Evolutionary conservation across 2,888 invertebrate species (phyloP), one percentile per base, ranked within the genome.

Genomic region (Muscina levida): DNA sequence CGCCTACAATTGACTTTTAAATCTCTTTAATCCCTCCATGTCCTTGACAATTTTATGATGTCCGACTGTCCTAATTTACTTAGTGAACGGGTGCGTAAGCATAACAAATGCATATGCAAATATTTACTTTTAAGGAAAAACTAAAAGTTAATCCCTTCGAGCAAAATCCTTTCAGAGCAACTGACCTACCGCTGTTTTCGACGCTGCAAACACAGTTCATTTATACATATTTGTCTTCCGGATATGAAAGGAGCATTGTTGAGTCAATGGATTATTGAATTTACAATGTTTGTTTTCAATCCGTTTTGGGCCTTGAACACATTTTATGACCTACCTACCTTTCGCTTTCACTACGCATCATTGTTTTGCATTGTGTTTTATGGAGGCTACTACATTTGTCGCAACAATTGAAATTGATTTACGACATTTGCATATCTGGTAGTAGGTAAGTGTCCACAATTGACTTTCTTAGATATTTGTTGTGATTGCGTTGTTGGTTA

Each of bases 71-170:
- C 8, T 24, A 11, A 26, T n/a, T 26, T 53, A 2, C 2, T 48
- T 22, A 37, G 17, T 10, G 57, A 57, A 57, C 57, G 57, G 57
- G 57, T 57, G 46, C 22, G 15, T 77, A 76, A 83, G 85, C 85
- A 83, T 83, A 82, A 79, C 84, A 75, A 83, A 76, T 73, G 79
- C 44, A 83, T 84, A 87, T 85, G 85, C 85, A 87, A 88, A 87
- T 86, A 85, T 86, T 87, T 85, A 82, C 84, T 71, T 24, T 59
- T 46, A 72, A 26, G 53, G 59, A 22, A 48, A 46, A 22, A 42
- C 48, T 42, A 76, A 77, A 74, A 65, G 76, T 79, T 80, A 77
- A 80, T 80, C 77, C 67, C 46, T 67, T 71, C 56, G 59, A 74
- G 53, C 68, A 59, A 77, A 81, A 77, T 80, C 77, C 80, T 77